Evolutionary conservation across 2,797 vertebrate genomes (phyloP), one percentile per base, ranked within the genome.

Genomic region (Synaphobranchus kaupii): DNA sequence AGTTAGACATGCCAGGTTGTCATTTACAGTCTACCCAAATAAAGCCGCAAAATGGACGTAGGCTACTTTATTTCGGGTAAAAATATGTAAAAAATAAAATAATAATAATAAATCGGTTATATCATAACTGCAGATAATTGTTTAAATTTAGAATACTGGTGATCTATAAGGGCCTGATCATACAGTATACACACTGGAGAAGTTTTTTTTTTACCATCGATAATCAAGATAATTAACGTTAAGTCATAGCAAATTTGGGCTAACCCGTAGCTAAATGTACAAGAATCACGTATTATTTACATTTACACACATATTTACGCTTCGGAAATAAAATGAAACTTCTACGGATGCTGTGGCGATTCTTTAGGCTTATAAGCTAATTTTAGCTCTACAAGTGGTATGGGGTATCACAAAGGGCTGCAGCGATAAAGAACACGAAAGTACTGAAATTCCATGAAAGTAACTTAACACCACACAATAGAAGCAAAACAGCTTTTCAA

Each of bases 401-500:
- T 68, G 5, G 5, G 25, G 10, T 28, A 68, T 50, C 78, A 50
- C 44, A 48, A 50, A 81, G 78, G 44, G 47, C 44, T 81, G 17
- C 4, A 17, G 68, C 39, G 22, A 81, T 13, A 81, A 50, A 34
- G 12, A 22, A 39, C n/a, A 66, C 50, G 50, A 50, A 68, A 71
- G 71, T 13, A 5, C 13, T 28, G n/a, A 31, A 85, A 81, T 39
- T 6, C 0, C 17, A 28, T 5, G 58, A 47, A 85, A 78, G 39
- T 31, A 76, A 85, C 25, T n/a, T 25, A n/a, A 85, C 58, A 22
- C 44, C 15, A 58, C 15, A 54, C 15, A 54, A 66, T 50, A 25
- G 34, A 5, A 76, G 54, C 39, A 47, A 89, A 73, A 85, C 50
- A 34, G 4, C 82, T 12, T 76, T 8, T 73, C 3, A 12, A 95